Evolutionary conservation across 2,113 vertebrate species (phyloP), one percentile per base, ranked within the genome.

Genomic region (Zosterops hypoxanthus): DNA sequence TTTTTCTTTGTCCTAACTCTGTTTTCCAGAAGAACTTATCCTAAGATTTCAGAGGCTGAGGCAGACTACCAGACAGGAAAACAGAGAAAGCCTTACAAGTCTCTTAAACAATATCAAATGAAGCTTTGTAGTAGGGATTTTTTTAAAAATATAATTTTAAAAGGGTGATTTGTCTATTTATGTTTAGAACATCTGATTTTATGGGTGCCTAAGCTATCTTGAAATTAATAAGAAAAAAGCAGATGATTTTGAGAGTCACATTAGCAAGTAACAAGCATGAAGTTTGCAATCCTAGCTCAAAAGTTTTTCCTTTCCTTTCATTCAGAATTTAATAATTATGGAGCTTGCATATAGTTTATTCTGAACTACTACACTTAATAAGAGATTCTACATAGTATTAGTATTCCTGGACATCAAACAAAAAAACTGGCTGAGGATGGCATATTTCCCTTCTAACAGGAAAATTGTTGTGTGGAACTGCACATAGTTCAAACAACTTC

Each of bases 401-500:
- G 79, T 94, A 94, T 98, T 77, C 72, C 22, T 61, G 72, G 81
- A 97, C 85, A 97, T 97, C 95, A 98, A 96, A 98, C 90, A 82
- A 65, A 95, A 96, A 96, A 97, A 96, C 70, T 71, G 84, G 90
- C 97, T 97, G 97, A 98, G 95, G 81, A 85, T 89, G 90, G 90
- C 88, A 96, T 79, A 88, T 94, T 97, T 97, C 91, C 94, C 95
- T 97, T 97, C 88, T 79, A 97, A 96, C 53, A 84, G 80, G 93
- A 96, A 98, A 97, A 98, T 14, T 96, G 95, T 97, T 97, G 91
- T 90, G 47, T 89, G 95, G 85, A 96, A 94, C 81, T 68, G 46
- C 95, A 92, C 87, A 82, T 79, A 97, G 92, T 97, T 97, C 94
- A 97, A 97, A 96, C 69, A 94, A 97, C 97, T 97, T 96, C 69